Evolutionary conservation across 2,113 vertebrate genomes (phyloP), one percentile per base, ranked within the genome.

Genomic region (Benitochromis conjunctus): DNA sequence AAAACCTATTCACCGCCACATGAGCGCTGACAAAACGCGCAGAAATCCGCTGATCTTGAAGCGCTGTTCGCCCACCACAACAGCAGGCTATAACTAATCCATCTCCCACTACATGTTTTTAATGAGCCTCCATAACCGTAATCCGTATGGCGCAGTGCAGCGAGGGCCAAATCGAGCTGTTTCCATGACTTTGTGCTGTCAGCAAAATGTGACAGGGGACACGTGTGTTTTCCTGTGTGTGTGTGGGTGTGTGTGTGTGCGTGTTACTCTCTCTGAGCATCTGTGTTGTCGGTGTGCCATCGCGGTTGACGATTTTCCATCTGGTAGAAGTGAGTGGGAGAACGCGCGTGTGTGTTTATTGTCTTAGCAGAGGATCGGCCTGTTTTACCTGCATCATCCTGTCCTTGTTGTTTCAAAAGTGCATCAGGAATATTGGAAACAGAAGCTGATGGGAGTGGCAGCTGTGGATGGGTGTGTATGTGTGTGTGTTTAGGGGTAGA

Each of bases 71-170:
- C 85, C 86, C 87, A 83, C 90, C 55, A 62, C 89, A 88, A 84
- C 93, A 94, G 92, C 92, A 91, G 91, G 93, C 86, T 60, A 54
- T n/a, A 78, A 84, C 84, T 94, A 91, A 91, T 94, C 92, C 91
- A 80, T 92, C 91, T 92, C 93, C 93, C 93, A 60, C 92, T 90
- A 92, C 92, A 93, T 90, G 92, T 69, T 93, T 94, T 94, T 94
- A 94, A 94, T 91, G 92, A 94, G 92, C 89, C 88, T 92, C 91
- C 85, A 83, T 90, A 82, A 93, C 91, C 66, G 48, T 91, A 89
- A 91, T 92, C 92, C 92, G 85, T 89, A 88, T 92, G 91, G 89
- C 4, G 91, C 89, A 58, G 91, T 7, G 92, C 90, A 3, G 88
- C 66, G 46, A 57, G 9, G 74, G 84, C 89, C 89, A 88, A 87